These are phyloP conservation scores for Anhinga anhinga DNA, from an alignment of 2,113 vertebrate species.

Conservation along the genomic window DNA sequence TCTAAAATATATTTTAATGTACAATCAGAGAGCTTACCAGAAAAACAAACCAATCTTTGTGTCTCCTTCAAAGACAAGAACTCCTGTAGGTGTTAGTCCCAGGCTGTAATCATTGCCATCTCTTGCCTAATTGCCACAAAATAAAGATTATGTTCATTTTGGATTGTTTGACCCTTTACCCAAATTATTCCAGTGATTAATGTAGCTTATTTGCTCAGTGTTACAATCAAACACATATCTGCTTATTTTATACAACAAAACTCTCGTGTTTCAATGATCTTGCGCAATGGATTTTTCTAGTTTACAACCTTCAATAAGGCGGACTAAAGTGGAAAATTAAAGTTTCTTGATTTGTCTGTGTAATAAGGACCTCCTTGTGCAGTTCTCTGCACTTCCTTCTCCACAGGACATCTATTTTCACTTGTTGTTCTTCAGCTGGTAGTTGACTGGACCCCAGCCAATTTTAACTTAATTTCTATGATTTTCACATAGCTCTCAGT, in stretches of 20 bases:
- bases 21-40: slow-evolving; percentile 79
- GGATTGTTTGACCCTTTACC: neutral
- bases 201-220: neutral
- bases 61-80: slow-evolving; percentile 97
- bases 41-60: slow-evolving; percentile 99
- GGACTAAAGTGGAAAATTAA: neutral
- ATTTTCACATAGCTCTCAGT: neutral
- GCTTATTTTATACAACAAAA: neutral
- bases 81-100: slow-evolving; percentile 95
- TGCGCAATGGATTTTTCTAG: neutral
- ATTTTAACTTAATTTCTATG: neutral
- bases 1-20: neutral
- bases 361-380: neutral
- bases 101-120: slow-evolving; percentile 98
- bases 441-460: neutral
- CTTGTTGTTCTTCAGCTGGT: neutral
- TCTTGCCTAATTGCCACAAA: slow-evolving; percentile 81
- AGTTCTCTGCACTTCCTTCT: neutral
- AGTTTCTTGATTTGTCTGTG: neutral
- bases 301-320: neutral
- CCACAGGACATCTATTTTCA: neutral
- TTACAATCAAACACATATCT: neutral
- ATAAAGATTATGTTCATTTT: neutral
- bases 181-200: neutral
- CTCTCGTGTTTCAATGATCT: neutral